Conservation (phyloP, 2,113 vertebrate species). For the Sakesphorus luctuosus region DNA sequence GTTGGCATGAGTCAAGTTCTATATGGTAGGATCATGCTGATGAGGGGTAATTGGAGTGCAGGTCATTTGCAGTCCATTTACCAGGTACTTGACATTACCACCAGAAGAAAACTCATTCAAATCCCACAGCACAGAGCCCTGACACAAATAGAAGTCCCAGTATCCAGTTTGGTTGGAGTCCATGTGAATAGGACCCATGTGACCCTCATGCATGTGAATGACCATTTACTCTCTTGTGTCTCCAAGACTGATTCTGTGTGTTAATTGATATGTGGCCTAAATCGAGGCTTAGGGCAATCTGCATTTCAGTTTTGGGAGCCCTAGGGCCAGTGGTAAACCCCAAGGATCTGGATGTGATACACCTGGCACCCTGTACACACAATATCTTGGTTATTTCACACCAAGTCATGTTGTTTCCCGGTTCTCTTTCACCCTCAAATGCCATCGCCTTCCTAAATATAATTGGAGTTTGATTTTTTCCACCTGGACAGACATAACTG, state of each 20-base stretch:
- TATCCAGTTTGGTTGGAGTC: neutral
- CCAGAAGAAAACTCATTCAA: neutral
- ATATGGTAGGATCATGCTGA: neutral
- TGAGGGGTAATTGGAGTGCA: neutral
- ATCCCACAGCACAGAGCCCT: neutral
- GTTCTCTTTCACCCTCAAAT: neutral
- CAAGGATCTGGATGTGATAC: neutral
- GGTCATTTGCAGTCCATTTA: slow-evolving; percentile 19
- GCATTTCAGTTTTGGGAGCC: neutral
- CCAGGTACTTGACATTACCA: neutral
- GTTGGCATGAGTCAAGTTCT: neutral
- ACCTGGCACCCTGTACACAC: neutral
- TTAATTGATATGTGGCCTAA: neutral
- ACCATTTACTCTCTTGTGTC: neutral
- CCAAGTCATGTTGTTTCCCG: neutral
- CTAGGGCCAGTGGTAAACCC: neutral
- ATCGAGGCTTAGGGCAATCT: neutral
- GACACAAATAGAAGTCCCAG: neutral
- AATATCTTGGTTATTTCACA: neutral
- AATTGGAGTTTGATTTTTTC: neutral
- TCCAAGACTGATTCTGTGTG: neutral
- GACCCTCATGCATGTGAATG: neutral
- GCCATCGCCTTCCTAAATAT: neutral
- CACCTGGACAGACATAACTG: neutral
- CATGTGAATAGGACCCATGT: neutral